phyloP scores from a whole-genome alignment of 2,888 invertebrate genomes.

The Lycocerus yunnanus region DNA sequence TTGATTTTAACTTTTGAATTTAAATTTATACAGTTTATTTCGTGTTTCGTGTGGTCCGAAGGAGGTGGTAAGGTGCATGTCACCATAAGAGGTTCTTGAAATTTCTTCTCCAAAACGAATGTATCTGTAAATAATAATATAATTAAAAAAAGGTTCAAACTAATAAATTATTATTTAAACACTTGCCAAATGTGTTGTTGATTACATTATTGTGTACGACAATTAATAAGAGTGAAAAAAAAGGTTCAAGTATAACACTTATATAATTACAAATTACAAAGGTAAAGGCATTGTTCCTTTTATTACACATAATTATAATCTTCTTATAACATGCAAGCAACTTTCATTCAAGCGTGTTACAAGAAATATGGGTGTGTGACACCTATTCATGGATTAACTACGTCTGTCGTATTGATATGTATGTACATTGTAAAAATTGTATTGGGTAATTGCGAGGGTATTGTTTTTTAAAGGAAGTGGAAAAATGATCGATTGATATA shows the following conservation, averaged over 20 bases:
- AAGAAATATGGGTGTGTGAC: slow-evolving; percentile 17
- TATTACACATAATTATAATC: slow-evolving; percentile 23
- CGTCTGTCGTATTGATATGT: not conserved
- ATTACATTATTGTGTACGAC: not conserved
- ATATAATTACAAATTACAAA: slow-evolving; percentile 13
- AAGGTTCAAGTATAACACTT: slow-evolving; percentile 11
- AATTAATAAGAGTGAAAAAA: not conserved
- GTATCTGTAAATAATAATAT: slow-evolving; percentile 50
- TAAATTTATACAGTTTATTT: slow-evolving; percentile 61
- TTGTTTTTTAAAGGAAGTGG: not conserved
- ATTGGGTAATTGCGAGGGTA: not conserved
- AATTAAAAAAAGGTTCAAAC: not conserved
- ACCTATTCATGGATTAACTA: slow-evolving; percentile 5
- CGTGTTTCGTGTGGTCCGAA: slow-evolving; percentile 57
- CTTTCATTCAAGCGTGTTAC: slow-evolving; percentile 14
- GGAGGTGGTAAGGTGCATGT: slow-evolving; percentile 66
- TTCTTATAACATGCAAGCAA: slow-evolving; percentile 13
- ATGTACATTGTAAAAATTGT: not conserved
- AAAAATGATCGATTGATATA: not conserved
- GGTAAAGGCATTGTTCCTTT: slow-evolving; percentile 16
- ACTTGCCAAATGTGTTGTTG: not conserved
- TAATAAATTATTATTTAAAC: not conserved
- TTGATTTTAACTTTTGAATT: slow-evolving; percentile 62
- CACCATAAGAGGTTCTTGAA: slow-evolving; percentile 68
- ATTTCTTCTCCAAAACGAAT: slow-evolving; percentile 65